Evolutionary conservation across 2,888 invertebrate genomes (phyloP).

Genomic region (Drosophila formosana): DNA sequence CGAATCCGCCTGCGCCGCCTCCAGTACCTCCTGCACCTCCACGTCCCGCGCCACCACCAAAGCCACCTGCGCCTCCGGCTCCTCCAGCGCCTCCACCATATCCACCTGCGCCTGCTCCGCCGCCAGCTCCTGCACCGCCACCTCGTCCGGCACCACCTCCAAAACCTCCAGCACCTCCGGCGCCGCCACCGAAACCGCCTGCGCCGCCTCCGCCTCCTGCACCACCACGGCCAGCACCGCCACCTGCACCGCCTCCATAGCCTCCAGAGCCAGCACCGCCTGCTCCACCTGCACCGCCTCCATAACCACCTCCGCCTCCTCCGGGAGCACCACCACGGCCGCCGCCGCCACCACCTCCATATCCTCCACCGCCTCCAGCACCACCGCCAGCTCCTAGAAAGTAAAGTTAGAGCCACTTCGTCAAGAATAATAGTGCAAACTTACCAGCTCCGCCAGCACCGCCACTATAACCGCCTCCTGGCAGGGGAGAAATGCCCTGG

Average conservation of each 20-base stretch:
- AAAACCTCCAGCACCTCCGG: slow-evolving; percentile 29
- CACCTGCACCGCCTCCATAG: slow-evolving; percentile 37
- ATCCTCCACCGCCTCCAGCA: slow-evolving; percentile 61
- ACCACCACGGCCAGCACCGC: slow-evolving; percentile 46
- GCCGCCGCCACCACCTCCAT: slow-evolving; percentile 7
- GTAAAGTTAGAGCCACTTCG: neutral
- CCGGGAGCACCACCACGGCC: slow-evolving; percentile 5
- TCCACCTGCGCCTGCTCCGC: slow-evolving; percentile 51
- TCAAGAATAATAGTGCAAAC: neutral
- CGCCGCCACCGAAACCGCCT: slow-evolving; percentile 42
- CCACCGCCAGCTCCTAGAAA: slow-evolving; percentile 54
- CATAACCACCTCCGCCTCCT: slow-evolving; percentile 48
- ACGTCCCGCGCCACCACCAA: slow-evolving; percentile 40
- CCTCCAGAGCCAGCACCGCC: slow-evolving; percentile 55
- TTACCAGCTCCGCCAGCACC: slow-evolving; percentile 55
- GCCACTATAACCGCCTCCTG: slow-evolving; percentile 85
- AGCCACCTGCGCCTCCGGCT: slow-evolving; percentile 56
- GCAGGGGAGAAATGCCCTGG: slow-evolving; percentile 85
- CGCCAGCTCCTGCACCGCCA: slow-evolving; percentile 74
- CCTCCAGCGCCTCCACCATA: slow-evolving; percentile 72
- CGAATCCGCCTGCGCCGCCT: slow-evolving; percentile 20
- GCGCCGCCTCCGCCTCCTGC: slow-evolving; percentile 59
- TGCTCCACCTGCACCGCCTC: slow-evolving; percentile 42
- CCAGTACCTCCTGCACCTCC: slow-evolving; percentile 37
- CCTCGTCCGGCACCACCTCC: slow-evolving; percentile 45